Conservation (phyloP, 2,113 vertebrate genomes). For the Delphinapterus leucas region DNA sequence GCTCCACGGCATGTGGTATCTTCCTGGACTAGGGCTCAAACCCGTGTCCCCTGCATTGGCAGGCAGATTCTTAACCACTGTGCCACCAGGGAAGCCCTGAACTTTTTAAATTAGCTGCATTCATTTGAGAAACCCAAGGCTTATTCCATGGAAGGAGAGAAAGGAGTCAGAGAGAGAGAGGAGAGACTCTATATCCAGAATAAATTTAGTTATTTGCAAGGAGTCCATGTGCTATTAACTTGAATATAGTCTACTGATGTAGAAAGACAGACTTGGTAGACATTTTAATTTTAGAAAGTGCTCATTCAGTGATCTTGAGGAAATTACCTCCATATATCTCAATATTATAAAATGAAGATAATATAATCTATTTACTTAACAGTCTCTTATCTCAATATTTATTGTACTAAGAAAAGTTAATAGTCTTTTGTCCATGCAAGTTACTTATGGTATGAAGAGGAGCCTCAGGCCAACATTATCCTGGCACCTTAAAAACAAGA, state of each 20-base stretch:
- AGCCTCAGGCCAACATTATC: neutral
- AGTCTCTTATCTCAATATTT: neutral
- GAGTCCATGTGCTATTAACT: neutral
- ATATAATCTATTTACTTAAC: neutral
- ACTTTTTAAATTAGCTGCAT: neutral
- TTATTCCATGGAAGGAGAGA: neutral
- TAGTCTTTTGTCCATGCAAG: neutral
- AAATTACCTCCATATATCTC: neutral
- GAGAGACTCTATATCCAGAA: neutral
- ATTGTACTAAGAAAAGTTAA: neutral
- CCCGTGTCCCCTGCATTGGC: no score
- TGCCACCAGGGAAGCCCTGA: no score
- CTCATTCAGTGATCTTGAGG: neutral
- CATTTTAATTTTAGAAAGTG: neutral
- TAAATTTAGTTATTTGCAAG: neutral
- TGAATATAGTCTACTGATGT: neutral
- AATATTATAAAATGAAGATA: neutral
- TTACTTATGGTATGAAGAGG: neutral
- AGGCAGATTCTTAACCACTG: no score
- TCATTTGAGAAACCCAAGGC: neutral
- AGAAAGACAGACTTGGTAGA: neutral
- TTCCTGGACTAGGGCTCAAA: no score
- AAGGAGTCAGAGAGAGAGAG: neutral
- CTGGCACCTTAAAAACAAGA: neutral
- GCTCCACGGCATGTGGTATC: no score